Evolutionary conservation across 2,888 invertebrate species (phyloP), one percentile per base, ranked within the genome.

Genomic region (Ennomos erosarius): DNA sequence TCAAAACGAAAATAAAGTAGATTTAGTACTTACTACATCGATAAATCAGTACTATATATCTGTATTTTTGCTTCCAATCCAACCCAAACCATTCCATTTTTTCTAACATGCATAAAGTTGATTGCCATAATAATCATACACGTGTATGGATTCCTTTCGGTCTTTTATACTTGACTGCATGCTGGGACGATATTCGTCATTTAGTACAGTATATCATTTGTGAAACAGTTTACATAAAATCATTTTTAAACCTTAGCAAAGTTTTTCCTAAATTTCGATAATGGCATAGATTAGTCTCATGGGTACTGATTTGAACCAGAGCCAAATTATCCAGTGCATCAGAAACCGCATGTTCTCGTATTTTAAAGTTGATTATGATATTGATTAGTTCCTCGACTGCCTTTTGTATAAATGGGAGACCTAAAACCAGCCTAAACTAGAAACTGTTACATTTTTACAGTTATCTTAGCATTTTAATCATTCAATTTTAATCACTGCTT

Each of bases 291-390:
- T n/a, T n/a, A 60, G 59, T 60, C 68, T 72, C 59, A 66, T 66
- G 51, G 35, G 55, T 60, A 69, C 69, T 50, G 63, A 61, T 70
- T 82, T 82, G 78, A 78, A 59, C 58, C 58, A 46, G 72, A 74
- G 80, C 80, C 81, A 84, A 81, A 78, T 75, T 67, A 69, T 70
- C 57, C 69, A 64, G 49, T 53, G 59, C 63, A 57, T 55, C 49
- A 43, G 33, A 54, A 57, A 61, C 55, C 57, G 44, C 33, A 46
- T 26, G 35, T 51, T 48, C 43, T 44, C 43, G 40, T 57, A 47
- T 42, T 47, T 26, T 16, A 16, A 26, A 33, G 11, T 39, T 38
- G 52, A 37, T 45, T 26, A 9, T 26, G n/a, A 45, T 39, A 40
- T 45, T 36, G 36, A 36, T 16, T 44, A 36, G 26, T 1, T 3